Percentiles rank a stretch among this genome's conserved stretches.
Evolutionary conservation across 2,888 invertebrate genomes (phyloP).

Genomic region (Parasteatoda lunata): DNA sequence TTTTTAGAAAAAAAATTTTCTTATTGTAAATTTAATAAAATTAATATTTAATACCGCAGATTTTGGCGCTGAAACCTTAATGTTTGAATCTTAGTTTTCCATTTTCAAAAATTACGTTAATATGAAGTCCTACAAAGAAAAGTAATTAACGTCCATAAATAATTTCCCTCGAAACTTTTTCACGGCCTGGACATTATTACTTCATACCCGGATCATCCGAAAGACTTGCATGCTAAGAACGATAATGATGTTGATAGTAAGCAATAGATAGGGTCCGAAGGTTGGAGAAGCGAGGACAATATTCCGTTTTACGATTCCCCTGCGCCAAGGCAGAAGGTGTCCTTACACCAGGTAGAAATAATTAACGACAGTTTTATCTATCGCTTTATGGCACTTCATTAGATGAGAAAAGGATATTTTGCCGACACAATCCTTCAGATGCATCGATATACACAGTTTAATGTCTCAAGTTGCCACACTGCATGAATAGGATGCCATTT

Average conservation of each 20-base stretch:
- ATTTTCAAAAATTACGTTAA: not conserved
- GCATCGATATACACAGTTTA: too few relatives aligned
- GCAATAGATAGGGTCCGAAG: not conserved
- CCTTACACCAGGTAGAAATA: slow-evolving; percentile 3
- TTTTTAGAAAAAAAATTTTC: too few relatives aligned
- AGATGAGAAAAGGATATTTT: not conserved
- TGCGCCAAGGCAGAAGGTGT: not conserved
- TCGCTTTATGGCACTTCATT: slow-evolving; percentile 1
- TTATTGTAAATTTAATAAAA: too few relatives aligned
- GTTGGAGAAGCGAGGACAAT: not conserved
- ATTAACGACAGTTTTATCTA: slow-evolving; percentile 5
- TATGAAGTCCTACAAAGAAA: not conserved
- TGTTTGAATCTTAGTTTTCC: not conserved
- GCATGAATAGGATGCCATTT: too few relatives aligned
- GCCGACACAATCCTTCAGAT: too few relatives aligned
- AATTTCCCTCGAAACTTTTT: not conserved
- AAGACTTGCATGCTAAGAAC: not conserved
- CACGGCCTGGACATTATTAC: not conserved
- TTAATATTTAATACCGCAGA: too few relatives aligned
- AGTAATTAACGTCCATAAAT: not conserved
- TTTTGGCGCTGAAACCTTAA: too few relatives aligned
- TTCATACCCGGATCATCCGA: not conserved
- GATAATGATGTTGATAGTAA: not conserved
- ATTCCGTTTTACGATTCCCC: not conserved
- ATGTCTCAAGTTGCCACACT: too few relatives aligned